Evolutionary conservation across 1,140 invertebrate genomes (phyloP), one percentile per base, ranked within the genome.

Genomic region (Steinernema khuongi): DNA sequence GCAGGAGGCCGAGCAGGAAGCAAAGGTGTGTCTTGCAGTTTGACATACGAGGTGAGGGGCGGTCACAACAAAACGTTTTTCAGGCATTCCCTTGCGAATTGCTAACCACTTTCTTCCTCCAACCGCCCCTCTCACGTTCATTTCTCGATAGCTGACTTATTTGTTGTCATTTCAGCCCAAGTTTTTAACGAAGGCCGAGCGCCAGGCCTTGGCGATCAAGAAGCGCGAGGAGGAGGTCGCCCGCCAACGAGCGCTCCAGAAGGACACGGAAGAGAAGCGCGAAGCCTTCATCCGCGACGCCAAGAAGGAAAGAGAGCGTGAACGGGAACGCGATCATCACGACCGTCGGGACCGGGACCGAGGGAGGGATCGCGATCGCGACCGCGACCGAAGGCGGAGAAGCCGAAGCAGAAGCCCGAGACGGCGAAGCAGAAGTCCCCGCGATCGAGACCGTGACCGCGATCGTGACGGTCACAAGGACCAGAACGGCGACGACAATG

Each of bases 171-270:
- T 82, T 83, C 67, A 83, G 88, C 96, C 96, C 0, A 95, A 97
- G 67, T 99, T 99, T 87, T 87, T 99, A 28, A 94, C 93, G 0
- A 97, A 97, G 88, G 94, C 96, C 86, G 93, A 99, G 87, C 88
- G 96, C 83, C 91, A 91, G 0, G 91, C 90, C 0, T 89, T 96
- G 81, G 96, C 96, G 0, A 81, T 99, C 1, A 90, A 93, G 82
- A 90, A 92, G 72, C 88, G 96, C 1, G 91, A 95, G 82, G 91
- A 94, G 83, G 91, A 96, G 88, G 88, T 89, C 1, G 91, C 91
- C 1, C 88, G 87, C 60, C 87, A 91, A 19, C 88, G 89, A 41
- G 90, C 89, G 78, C 87, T 87, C 71, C 88, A 90, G 74, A 91
- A 93, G 11, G 90, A 92, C 72, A 90, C 91, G 77, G 86, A 90